A percentile compares a stretch with the other conserved stretches of the same genome.
Evolutionary conservation across 2,888 invertebrate genomes (phyloP).

Genomic region (Tortrix viridana): DNA sequence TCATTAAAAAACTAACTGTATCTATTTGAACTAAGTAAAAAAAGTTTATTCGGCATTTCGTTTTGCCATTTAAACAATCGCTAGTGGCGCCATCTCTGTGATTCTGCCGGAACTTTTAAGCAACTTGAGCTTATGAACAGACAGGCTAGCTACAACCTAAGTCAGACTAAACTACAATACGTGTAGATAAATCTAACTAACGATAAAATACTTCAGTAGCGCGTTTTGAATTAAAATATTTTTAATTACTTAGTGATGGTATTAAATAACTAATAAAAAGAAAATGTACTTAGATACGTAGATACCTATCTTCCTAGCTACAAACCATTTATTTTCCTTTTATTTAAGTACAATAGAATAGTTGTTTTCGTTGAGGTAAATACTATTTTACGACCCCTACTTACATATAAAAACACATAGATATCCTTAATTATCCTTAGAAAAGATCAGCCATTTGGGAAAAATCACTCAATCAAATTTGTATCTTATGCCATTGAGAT

Average conservation of each 20-base stretch:
- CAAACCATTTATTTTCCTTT: no score
- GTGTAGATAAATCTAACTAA: no score
- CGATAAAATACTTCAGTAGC: no score
- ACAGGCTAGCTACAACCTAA: neutral
- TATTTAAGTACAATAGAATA: neutral
- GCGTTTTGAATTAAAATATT: no score
- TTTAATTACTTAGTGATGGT: no score
- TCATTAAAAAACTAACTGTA: no score
- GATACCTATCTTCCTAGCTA: no score
- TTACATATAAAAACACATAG: conserved; percentile 12
- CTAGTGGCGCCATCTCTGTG: conserved; percentile 56
- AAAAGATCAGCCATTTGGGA: conserved; percentile 13
- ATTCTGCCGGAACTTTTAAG: conserved; percentile 48
- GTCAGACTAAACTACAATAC: no score
- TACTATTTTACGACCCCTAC: conserved; percentile 26
- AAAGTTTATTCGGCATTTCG: neutral
- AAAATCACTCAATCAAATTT: neutral
- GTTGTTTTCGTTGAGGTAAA: conserved; percentile 5
- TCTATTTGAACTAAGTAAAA: neutral
- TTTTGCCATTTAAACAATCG: conserved; percentile 5
- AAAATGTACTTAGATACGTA: no score
- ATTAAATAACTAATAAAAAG: no score
- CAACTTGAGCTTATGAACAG: conserved; percentile 22
- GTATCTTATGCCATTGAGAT: neutral
- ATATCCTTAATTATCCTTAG: conserved; percentile 23